Conservation (phyloP, 2,888 invertebrate genomes). For the Acrobasis repandana region DNA sequence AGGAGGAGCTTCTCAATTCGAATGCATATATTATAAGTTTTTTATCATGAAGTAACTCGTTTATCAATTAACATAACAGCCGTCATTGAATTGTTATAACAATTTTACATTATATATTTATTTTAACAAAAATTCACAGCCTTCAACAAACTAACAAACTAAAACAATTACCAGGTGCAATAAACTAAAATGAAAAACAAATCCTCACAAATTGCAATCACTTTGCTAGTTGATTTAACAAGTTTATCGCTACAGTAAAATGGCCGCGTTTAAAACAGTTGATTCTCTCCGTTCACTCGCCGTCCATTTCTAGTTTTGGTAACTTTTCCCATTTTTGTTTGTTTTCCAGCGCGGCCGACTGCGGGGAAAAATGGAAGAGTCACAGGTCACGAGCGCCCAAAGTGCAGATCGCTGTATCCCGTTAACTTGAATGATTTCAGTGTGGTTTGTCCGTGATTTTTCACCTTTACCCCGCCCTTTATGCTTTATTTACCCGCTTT, state of each 20-base stretch:
- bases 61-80: too few relatives aligned
- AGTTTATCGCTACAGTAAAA: constrained; percentile 13
- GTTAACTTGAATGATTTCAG: constrained; percentile 70
- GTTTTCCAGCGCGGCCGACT: constrained; percentile 20
- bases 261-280: constrained; percentile 10
- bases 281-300: constrained; percentile 2
- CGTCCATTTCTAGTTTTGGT: constrained; percentile 20
- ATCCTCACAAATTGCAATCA: constrained; percentile 12
- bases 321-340: constrained; percentile 23
- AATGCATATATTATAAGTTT: too few relatives aligned
- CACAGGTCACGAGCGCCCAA: constrained; percentile 58
- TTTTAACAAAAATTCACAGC: too few relatives aligned
- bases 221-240: constrained; percentile 17
- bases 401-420: constrained; percentile 68
- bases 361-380: constrained; percentile 55
- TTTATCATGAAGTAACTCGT: too few relatives aligned
- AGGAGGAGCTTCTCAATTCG: too few relatives aligned
- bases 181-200: constrained; percentile 2
- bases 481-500: constrained; percentile 45
- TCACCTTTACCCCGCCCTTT: constrained; percentile 49
- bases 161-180: background rate
- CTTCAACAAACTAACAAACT: too few relatives aligned
- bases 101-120: too few relatives aligned
- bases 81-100: too few relatives aligned
- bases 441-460: constrained; percentile 64